Base-by-base conservation (phyloP, 2,888 invertebrate species). In the Mesorhabditis spiculigera region DNA sequence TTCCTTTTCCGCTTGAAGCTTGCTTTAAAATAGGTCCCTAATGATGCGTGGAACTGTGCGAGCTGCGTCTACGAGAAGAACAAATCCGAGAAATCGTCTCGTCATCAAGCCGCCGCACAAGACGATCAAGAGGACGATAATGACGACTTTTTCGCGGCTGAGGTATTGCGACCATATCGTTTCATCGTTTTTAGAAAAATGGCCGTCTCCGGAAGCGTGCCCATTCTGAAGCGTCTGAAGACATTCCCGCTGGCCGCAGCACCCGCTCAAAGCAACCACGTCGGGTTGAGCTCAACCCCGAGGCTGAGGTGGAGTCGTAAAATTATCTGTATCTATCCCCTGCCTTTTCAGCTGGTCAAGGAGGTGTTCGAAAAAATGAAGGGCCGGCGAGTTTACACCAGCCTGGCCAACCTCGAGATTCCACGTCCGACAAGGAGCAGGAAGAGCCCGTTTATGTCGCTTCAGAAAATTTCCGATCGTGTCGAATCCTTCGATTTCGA, bases 121-220 rank as follows among this genome's bases (percentile, higher is more conserved):
- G 41, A 65, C 1, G 65, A 69, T 41, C n/a, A 65, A 4, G 65
- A 65, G 41, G 63, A 44, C 4, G 28, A 68, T 45, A 42, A 68
- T 28, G 68, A 62, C 8, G 63, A 63, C 28, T 28, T 28, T 28
- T 28, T 28, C 28, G 28, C 10, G 3, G 62, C 4, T 13, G 13
- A 28, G 5, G 28, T n/a, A 50, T 16, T 41, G 65, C 5, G 5
- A n/a, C 42, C 16, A 10, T 65, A 6, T 5, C 4, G 5, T 65
- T 5, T 8, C 65, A 65, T 5, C 28, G 5, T n/a, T 41, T 41
- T 41, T n/a, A 4, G 45, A 45, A 5, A 68, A 65, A 4, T 71
- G 68, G 65, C 28, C 28, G 28, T 28, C 28, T 28, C 28, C 28
- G 28, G 28, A 28, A 28, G 28, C 28, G 28, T 28, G 28, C 28